Conservation (phyloP, 2,888 invertebrate species). For the Acanthosepion pharaonis region DNA sequence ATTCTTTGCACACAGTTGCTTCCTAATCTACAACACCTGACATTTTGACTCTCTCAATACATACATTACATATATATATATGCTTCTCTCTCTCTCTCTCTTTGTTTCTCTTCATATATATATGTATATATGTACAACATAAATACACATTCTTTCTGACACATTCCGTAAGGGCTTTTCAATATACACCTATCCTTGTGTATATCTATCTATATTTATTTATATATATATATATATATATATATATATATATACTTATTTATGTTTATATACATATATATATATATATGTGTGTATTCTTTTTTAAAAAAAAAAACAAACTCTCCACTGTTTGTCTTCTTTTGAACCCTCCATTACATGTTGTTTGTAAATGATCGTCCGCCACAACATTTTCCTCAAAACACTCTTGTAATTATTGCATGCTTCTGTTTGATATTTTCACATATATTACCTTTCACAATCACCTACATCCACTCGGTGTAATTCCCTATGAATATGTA, state of each 20-base stretch:
- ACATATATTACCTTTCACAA: not conserved
- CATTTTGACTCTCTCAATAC: not conserved
- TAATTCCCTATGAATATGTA: not conserved
- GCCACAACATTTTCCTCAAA: constrained; percentile 2
- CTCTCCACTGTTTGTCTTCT: constrained; percentile 21
- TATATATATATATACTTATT: not conserved
- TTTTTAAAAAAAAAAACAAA: not conserved
- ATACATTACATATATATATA: not conserved
- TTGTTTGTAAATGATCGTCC: not conserved
- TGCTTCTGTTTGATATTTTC: not conserved
- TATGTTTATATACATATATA: not conserved
- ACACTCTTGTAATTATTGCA: not conserved
- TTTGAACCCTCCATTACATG: not conserved
- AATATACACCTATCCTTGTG: constrained; percentile 9
- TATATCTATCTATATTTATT: not conserved
- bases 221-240: not conserved
- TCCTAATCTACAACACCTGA: not conserved
- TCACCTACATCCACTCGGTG: not conserved
- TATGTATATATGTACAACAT: not conserved
- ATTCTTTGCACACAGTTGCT: not conserved
- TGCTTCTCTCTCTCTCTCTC: not conserved
- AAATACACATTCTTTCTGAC: not conserved
- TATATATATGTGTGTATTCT: not conserved
- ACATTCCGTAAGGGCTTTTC: constrained; percentile 1
- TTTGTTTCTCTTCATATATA: not conserved